These are phyloP conservation scores for Tenthredo distinguenda DNA, from an alignment of 2,888 invertebrate genomes.

Conservation along the genomic window DNA sequence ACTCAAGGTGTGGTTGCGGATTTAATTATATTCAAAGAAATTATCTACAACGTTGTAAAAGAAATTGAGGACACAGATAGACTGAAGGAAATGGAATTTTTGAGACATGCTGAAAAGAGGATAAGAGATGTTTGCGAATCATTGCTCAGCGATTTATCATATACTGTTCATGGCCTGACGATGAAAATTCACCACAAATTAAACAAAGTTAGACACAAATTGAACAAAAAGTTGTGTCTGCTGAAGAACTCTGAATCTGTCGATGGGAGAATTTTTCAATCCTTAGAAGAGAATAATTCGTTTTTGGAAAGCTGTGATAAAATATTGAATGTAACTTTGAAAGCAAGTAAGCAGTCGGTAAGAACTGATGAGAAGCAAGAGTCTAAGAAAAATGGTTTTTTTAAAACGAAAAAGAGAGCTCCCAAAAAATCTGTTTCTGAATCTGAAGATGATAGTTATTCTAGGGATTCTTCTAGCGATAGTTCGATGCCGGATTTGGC, in stretches of 20 bases:
- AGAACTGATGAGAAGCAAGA: neutral
- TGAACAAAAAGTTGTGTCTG: constrained; percentile 55
- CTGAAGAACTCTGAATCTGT: constrained; percentile 45
- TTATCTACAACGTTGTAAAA: neutral
- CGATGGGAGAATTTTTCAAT: constrained; percentile 54
- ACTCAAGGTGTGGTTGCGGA: constrained; percentile 28
- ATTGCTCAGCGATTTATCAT: constrained; percentile 56
- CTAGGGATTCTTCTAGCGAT: constrained; percentile 24
- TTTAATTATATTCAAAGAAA: constrained; percentile 43
- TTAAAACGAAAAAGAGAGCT: neutral
- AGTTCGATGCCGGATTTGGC: constrained; percentile 33
- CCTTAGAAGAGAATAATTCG: constrained; percentile 53
- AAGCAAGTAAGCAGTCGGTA: neutral
- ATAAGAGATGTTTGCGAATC: constrained; percentile 55
- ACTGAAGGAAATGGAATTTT: constrained; percentile 47
- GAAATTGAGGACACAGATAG: constrained; percentile 11
- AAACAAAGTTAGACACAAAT: constrained; percentile 54
- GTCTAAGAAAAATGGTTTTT: neutral
- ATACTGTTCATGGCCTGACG: constrained; percentile 54
- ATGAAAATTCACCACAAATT: constrained; percentile 57
- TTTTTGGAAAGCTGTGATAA: constrained; percentile 54
- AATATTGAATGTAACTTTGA: constrained; percentile 45
- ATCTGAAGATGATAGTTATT: constrained; percentile 27
- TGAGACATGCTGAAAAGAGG: constrained; percentile 55
- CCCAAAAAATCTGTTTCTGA: neutral